Conservation (phyloP, 2,113 vertebrate species). For the Nestor notabilis region DNA sequence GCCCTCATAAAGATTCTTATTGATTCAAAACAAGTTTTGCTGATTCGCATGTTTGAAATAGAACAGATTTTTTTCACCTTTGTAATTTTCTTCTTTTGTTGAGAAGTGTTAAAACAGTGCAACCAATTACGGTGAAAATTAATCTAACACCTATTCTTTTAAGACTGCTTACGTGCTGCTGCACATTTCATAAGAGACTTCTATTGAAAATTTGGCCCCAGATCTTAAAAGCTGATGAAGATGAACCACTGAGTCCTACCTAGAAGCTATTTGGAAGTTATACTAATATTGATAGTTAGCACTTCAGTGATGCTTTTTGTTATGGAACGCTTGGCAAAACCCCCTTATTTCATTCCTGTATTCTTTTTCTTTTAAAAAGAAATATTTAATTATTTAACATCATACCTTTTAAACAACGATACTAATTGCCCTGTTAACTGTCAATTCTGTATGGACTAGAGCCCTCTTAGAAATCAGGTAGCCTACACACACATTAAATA, state of each 20-base stretch:
- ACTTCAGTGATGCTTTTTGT: neutral
- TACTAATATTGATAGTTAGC: neutral
- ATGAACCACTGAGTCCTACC: neutral
- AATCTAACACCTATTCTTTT: neutral
- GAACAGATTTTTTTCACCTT: neutral
- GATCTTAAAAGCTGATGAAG: neutral
- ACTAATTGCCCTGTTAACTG: neutral
- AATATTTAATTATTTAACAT: neutral
- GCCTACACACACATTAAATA: neutral
- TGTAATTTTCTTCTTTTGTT: neutral
- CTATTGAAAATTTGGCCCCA: neutral
- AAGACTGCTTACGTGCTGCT: neutral
- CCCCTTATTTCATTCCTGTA: neutral
- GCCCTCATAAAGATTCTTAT: neutral
- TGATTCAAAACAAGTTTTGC: slow-evolving; percentile 1
- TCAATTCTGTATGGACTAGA: neutral
- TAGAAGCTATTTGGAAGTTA: neutral
- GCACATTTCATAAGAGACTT: neutral
- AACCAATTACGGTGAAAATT: neutral
- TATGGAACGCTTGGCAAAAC: neutral
- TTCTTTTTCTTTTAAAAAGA: neutral
- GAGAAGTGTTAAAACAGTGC: neutral
- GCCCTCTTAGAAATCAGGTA: neutral
- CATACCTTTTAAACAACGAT: neutral
- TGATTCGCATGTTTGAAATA: neutral